These are phyloP conservation scores for Bombus superbus DNA, from an alignment of 1,140 invertebrate genomes.

Conservation along the genomic window DNA sequence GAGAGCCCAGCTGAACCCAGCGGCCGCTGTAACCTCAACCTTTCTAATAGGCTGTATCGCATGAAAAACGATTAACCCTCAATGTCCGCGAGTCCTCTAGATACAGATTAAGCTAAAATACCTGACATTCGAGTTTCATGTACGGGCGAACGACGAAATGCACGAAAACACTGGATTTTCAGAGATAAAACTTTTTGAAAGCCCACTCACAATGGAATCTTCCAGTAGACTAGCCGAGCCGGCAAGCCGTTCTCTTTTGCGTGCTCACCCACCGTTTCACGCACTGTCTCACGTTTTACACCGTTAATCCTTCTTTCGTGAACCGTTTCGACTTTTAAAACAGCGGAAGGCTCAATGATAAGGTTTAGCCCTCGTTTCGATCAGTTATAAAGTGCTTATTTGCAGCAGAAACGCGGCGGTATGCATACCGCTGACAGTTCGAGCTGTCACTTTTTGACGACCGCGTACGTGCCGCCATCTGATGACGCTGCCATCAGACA, in stretches of 20 bases:
- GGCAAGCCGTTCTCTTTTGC: conserved; percentile 77
- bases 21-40: conserved; percentile 70
- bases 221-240: conserved; percentile 81
- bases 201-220: conserved; percentile 81
- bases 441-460: conserved; percentile 69
- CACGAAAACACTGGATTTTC: conserved; percentile 63
- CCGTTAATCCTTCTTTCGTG: conserved; percentile 3
- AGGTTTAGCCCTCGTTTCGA: conserved; percentile 24
- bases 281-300: conserved; percentile 55
- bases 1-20: conserved; percentile 75
- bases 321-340: neutral
- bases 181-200: conserved; percentile 75
- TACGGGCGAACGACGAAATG: conserved; percentile 43
- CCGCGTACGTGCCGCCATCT: conserved; percentile 63
- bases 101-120: conserved; percentile 13
- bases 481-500: neutral
- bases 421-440: conserved; percentile 73
- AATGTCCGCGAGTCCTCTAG: neutral
- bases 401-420: conserved; percentile 65
- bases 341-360: neutral
- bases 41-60: conserved; percentile 46
- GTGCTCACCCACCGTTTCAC: conserved; percentile 73
- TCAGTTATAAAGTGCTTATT: conserved; percentile 58
- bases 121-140: conserved; percentile 38
- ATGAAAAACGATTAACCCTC: conserved; percentile 31